Evolutionary conservation across 1,140 invertebrate genomes (phyloP).

Genomic region (Holcopasites calliopsidis): DNA sequence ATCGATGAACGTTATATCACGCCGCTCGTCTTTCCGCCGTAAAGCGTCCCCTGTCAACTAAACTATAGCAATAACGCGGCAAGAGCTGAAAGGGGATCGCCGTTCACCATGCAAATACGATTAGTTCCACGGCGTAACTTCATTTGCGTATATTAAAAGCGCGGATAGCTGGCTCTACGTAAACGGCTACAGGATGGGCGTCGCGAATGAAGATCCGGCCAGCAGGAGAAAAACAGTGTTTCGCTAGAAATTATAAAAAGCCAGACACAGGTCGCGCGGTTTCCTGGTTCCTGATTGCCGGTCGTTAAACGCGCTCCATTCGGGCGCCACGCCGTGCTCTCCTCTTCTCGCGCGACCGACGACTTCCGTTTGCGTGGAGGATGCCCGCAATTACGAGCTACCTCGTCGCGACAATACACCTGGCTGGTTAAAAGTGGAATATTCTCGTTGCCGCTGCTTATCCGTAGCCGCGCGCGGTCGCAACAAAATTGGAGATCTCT

Average conservation of each 20-base stretch:
- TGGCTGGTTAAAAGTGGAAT: neutral
- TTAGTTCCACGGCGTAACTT: conserved; percentile 77
- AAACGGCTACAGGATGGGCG: conserved; percentile 60
- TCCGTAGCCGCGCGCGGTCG: neutral
- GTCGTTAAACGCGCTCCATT: conserved; percentile 42
- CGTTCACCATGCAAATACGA: conserved; percentile 77
- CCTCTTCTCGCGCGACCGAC: neutral
- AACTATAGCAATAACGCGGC: conserved; percentile 61
- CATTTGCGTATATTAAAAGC: conserved; percentile 77
- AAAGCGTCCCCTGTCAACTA: conserved; percentile 53
- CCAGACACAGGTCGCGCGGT: conserved; percentile 7
- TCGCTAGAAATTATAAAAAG: conserved; percentile 54
- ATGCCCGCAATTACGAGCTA: conserved; percentile 39
- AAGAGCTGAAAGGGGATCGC: conserved; percentile 73
- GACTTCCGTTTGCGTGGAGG: conserved; percentile 16
- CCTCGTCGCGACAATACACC: conserved; percentile 27
- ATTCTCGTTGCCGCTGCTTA: neutral
- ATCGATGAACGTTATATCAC: conserved; percentile 25
- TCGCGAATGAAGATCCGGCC: conserved; percentile 1
- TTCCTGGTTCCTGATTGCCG: conserved; percentile 47
- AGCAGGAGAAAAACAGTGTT: conserved; percentile 45
- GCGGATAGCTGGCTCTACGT: conserved; percentile 72
- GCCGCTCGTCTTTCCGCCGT: conserved; percentile 32
- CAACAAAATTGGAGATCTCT: neutral
- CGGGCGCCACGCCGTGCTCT: neutral